A percentile compares a stretch with the other conserved stretches of the same genome.
Conservation (phyloP, 2,888 invertebrate genomes). For the Limenitis camilla region DNA sequence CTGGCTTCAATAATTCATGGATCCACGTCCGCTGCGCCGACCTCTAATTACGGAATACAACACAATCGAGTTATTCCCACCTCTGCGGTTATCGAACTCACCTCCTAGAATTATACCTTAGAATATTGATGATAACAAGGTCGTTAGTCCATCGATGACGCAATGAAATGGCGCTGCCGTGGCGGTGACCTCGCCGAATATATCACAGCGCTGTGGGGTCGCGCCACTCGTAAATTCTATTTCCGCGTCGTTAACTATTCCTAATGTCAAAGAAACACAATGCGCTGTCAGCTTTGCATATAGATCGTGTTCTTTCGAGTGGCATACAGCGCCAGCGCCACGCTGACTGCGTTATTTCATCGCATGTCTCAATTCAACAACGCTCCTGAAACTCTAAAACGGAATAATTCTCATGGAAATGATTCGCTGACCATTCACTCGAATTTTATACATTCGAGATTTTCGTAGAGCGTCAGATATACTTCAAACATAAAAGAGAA, state of each 20-base stretch:
- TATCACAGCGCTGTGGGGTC: conserved; percentile 43
- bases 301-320: conserved; percentile 39
- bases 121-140: conserved; percentile 50
- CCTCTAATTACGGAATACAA: conserved; percentile 49
- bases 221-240: conserved; percentile 52
- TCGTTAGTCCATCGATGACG: conserved; percentile 49
- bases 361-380: not conserved
- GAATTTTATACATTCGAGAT: conserved; percentile 33
- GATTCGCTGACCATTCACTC: conserved; percentile 30
- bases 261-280: conserved; percentile 32
- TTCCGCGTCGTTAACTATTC: conserved; percentile 56
- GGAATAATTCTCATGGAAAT: not conserved
- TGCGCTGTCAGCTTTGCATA: conserved; percentile 38
- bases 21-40: conserved; percentile 42
- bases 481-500: conserved; percentile 33
- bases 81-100: conserved; percentile 59
- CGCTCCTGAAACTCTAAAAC: not conserved
- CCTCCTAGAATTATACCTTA: conserved; percentile 35
- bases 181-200: conserved; percentile 55
- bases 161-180: conserved; percentile 32
- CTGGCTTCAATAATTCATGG: conserved; percentile 60
- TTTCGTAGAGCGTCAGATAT: conserved; percentile 48
- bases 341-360: conserved; percentile 44
- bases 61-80: conserved; percentile 55
- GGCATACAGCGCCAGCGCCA: conserved; percentile 33